Conservation (phyloP, 2,113 vertebrate species). For the Aldabrachelys gigantea region DNA sequence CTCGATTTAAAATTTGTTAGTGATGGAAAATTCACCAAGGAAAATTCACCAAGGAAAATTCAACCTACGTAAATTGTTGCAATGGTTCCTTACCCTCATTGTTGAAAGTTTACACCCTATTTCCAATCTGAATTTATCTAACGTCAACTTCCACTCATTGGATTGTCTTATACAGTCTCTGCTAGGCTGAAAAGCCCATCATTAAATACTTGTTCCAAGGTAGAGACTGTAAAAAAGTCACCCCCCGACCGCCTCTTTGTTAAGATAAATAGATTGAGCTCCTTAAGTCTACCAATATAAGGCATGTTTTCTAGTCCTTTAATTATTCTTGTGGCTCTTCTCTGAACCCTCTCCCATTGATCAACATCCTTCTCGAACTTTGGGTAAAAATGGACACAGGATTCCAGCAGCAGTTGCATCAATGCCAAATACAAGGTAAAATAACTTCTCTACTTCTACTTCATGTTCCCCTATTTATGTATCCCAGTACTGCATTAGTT, state of each 20-base stretch:
- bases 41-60: neutral
- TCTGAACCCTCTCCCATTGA: neutral
- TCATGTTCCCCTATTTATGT: neutral
- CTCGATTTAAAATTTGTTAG: neutral
- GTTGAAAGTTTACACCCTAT: neutral
- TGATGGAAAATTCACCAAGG: neutral
- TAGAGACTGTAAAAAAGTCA: neutral
- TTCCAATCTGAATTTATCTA: neutral
- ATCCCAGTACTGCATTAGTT: neutral
- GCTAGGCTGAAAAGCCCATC: neutral
- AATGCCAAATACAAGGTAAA: neutral
- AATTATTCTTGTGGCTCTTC: neutral
- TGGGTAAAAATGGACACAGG: neutral
- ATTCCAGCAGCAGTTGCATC: neutral
- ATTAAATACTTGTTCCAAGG: neutral
- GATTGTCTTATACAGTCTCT: neutral
- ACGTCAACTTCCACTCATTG: neutral
- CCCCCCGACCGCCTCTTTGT: neutral
- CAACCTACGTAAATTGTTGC: neutral
- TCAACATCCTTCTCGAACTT: neutral
- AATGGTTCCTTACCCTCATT: neutral
- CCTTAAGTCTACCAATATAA: neutral
- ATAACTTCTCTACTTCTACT: neutral
- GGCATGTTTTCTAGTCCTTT: neutral
- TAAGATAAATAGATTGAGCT: neutral